Evolutionary conservation across 2,113 vertebrate species (phyloP).

Genomic region (Holacanthus passer): DNA sequence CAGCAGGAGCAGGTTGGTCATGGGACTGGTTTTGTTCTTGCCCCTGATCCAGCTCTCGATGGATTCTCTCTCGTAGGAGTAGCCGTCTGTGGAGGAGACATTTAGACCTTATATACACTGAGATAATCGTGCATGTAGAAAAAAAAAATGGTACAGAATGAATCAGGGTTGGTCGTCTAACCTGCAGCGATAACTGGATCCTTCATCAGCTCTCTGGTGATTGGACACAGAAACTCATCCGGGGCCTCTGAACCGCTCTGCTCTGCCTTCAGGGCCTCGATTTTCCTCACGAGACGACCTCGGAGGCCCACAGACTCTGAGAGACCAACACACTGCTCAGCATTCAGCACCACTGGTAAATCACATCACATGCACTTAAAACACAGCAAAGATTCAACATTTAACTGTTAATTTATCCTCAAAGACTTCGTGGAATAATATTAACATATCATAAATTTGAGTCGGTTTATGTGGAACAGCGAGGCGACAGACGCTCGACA

Average conservation of each 20-base stretch:
- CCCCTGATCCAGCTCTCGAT: slow-evolving; percentile 91
- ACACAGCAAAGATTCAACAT: background rate
- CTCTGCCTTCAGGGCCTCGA: slow-evolving; percentile 84
- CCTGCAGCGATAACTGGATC: slow-evolving; percentile 93
- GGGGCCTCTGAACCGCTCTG: slow-evolving; percentile 79
- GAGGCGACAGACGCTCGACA: slow-evolving; percentile 4
- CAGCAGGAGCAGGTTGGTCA: slow-evolving; percentile 92
- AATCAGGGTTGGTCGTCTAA: slow-evolving; percentile 53
- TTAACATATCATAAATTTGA: too few relatives aligned
- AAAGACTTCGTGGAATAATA: background rate
- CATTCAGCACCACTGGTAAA: background rate
- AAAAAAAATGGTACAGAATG: background rate
- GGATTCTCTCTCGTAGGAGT: slow-evolving; percentile 93
- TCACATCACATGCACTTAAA: background rate
- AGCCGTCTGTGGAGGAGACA: slow-evolving; percentile 87
- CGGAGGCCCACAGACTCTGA: slow-evolving; percentile 89
- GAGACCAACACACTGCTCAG: slow-evolving; percentile 4
- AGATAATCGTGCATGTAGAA: background rate
- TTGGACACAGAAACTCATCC: slow-evolving; percentile 92
- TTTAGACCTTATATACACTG: background rate
- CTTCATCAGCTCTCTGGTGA: slow-evolving; percentile 91
- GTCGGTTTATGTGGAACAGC: background rate
- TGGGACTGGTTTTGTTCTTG: slow-evolving; percentile 90
- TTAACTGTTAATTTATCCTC: background rate
- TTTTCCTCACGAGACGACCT: slow-evolving; percentile 86